Evolutionary conservation across 2,797 vertebrate genomes (phyloP).

Genomic region (Sebastes wilsoni): DNA sequence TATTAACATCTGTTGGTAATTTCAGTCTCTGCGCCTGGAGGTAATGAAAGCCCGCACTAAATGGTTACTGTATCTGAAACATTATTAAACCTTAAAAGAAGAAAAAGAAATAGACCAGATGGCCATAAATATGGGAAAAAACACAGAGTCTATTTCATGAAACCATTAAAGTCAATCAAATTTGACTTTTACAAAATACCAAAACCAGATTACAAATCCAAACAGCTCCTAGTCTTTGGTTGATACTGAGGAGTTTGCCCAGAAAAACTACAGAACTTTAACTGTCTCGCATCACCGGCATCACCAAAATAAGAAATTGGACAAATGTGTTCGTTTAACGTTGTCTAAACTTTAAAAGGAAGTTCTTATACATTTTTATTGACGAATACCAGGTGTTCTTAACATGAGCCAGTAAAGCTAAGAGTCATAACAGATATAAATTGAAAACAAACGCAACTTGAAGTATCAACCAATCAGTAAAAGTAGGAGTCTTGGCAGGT

Average conservation of each 20-base stretch:
- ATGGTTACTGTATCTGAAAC: slow-evolving; percentile 77
- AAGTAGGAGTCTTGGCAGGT: slow-evolving; percentile 24
- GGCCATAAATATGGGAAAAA: slow-evolving; percentile 73
- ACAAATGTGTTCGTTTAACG: slow-evolving; percentile 50
- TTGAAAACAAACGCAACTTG: slow-evolving; percentile 53
- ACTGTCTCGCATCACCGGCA: slow-evolving; percentile 32
- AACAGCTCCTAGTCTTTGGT: slow-evolving; percentile 50
- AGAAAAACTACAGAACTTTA: slow-evolving; percentile 34
- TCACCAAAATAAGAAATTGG: slow-evolving; percentile 29
- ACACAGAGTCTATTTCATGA: slow-evolving; percentile 64
- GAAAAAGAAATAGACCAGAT: slow-evolving; percentile 67
- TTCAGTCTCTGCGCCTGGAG: slow-evolving; percentile 69
- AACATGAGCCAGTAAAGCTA: slow-evolving; percentile 58
- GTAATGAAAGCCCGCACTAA: slow-evolving; percentile 77
- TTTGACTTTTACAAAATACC: slow-evolving; percentile 63
- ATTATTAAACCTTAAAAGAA: slow-evolving; percentile 72
- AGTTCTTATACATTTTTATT: slow-evolving; percentile 60
- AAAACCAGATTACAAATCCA: slow-evolving; percentile 48
- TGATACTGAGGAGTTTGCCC: slow-evolving; percentile 12
- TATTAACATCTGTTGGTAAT: slow-evolving; percentile 79
- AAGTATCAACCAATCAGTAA: slow-evolving; percentile 61
- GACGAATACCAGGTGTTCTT: slow-evolving; percentile 73
- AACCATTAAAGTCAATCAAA: slow-evolving; percentile 70
- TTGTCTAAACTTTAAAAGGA: slow-evolving; percentile 54
- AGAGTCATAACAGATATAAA: slow-evolving; percentile 63